Base-by-base conservation (phyloP, 2,113 vertebrate genomes). In the Semnornis frantzii region DNA sequence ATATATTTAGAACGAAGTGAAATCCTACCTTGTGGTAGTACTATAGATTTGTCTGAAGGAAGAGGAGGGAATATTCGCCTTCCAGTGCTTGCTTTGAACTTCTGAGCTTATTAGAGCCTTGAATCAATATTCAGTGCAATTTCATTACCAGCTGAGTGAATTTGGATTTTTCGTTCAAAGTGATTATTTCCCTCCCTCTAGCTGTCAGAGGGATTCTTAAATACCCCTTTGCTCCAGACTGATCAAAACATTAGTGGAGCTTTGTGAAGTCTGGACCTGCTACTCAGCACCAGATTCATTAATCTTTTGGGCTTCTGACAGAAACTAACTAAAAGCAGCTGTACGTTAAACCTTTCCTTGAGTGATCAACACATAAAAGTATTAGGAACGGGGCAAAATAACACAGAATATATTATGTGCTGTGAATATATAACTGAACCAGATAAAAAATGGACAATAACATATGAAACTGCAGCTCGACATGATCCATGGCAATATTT, bases 181-280 rank as follows among this genome's bases (percentile, higher is more conserved):
- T 96, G 95, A 97, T 98, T 98, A 97, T 98, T 98, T 97, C 74
- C 93, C 91, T 96, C 93, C 96, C 96, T 97, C 90, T 95, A 96
- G 97, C 97, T 97, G 94, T 97, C 86, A 79, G 62, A 93, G 54
- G 85, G 52, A 82, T 92, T 96, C 90, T 96, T 96, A 97, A 97
- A 96, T 68, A 95, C 5, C 10, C 74, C 87, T 89, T 96, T 94
- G 19, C 95, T 96, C 83, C 90, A 82, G 81, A 89, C 63, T 95
- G 91, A 97, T 97, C 97, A 97, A 97, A 98, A 97, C 94, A 93
- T 86, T 95, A 94, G 63, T 57, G 34, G 89, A 95, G 62, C 60
- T 88, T 95, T 97, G 92, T 97, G 93, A 97, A 97, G 93, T 94
- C 94, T 95, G 89, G 92, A 94, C 91, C 94, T 96, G 95, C 84